Base-by-base conservation (phyloP, 2,113 vertebrate genomes). In the Neolamprologus hecqui region DNA sequence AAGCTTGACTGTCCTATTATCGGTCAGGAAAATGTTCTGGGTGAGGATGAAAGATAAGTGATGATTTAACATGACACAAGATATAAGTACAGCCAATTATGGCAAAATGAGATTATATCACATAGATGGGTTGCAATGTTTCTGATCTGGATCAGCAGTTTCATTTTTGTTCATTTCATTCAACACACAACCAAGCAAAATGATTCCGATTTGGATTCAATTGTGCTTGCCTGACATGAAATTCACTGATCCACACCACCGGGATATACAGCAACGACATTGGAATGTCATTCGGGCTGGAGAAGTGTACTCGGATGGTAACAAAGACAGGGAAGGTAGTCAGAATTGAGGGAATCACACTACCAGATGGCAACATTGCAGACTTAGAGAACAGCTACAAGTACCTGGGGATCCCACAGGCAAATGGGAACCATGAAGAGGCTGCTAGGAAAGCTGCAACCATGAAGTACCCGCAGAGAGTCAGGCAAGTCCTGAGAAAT, bases 11-110 rank as follows among this genome's bases (percentile, higher is more conserved):
- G 95, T 96, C 89, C 97, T 97, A 35, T 90, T 93, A 88, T 96
- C 96, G 53, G 98, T 97, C 87, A 99, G 97, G 94, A 99, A 98
- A 92, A 99, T 91, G 55, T 98, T 99, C 98, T 99, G 95, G 26
- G 85, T 6, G 6, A 63, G 75, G 81, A 88, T 28, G 54, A 92
- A 68, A 83, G 21, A 84, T 31, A 33, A 86, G 49, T 4, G 35
- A 70, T 57, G 35, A 81, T n/a, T 87, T 88, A 82, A 81, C 37
- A 47, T 23, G 37, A 6, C 19, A 77, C 42, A 35, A 49, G 83
- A 81, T 86, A 79, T 8, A 84, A 47, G 54, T 89, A 45, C 51
- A 80, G 77, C 33, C 35, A 73, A 15, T 26, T 57, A 7, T 9
- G 7, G 70, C 9, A 79, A 70, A 84, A 86, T 57, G 13, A 91